Conservation (phyloP, 2,113 vertebrate species). For the Osmerus mordax region DNA sequence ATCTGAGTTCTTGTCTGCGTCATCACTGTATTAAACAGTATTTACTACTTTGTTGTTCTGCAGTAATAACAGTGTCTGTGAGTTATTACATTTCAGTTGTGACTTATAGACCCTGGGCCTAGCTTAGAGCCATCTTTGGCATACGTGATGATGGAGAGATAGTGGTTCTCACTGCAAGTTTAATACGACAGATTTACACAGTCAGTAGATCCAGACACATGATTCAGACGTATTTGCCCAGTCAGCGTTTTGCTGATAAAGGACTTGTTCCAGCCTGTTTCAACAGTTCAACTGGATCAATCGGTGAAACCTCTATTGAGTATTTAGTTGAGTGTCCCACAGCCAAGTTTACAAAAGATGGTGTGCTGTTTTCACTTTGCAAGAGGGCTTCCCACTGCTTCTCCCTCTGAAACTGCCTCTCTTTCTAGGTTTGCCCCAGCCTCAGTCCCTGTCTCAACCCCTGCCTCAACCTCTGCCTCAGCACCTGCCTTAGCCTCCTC, state of each 20-base stretch:
- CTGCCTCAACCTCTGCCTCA: no score
- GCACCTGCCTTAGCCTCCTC: no score
- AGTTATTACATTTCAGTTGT: slow-evolving; percentile 26
- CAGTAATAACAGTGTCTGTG: neutral
- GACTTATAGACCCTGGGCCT: slow-evolving; percentile 20
- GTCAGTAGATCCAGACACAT: slow-evolving; percentile 35
- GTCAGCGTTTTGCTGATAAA: slow-evolving; percentile 20
- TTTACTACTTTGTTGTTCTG: slow-evolving; percentile 20
- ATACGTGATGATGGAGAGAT: slow-evolving; percentile 36
- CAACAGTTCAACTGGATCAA: neutral
- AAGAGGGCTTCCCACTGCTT: no score
- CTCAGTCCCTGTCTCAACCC: no score
- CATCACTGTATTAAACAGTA: slow-evolving; percentile 9
- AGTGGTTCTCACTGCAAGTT: slow-evolving; percentile 7
- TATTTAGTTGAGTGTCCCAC: no score
- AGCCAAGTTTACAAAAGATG: no score
- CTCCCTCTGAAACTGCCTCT: no score
- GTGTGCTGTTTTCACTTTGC: no score
- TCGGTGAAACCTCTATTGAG: neutral
- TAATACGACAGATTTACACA: slow-evolving; percentile 48
- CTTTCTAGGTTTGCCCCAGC: no score
- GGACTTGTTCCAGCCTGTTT: slow-evolving; percentile 11
- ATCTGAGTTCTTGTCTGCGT: slow-evolving; percentile 26
- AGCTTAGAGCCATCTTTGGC: slow-evolving; percentile 10
- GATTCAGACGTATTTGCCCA: neutral